Evolutionary conservation across 2,888 invertebrate species (phyloP).

Genomic region (Drosophila borealis): DNA sequence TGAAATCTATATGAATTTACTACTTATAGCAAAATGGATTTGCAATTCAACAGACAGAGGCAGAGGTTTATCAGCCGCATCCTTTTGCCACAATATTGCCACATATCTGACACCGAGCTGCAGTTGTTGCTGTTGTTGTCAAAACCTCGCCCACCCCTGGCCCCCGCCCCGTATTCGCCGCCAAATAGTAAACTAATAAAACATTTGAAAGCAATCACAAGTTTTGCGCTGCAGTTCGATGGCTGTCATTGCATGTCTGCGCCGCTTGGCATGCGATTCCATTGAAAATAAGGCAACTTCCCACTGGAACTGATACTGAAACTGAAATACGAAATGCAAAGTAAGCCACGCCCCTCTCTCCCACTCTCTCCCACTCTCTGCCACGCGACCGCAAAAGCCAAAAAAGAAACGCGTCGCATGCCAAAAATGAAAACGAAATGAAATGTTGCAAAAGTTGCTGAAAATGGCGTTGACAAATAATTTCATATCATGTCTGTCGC

Average conservation of each 20-base stretch:
- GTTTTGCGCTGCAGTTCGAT: conserved; percentile 63
- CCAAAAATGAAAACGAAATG: conserved; percentile 74
- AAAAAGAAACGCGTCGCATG: conserved; percentile 37
- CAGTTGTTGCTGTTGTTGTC: conserved; percentile 15
- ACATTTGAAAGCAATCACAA: conserved; percentile 76
- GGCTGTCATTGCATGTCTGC: conserved; percentile 72
- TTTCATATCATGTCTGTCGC: conserved; percentile 74
- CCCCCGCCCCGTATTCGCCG: not conserved
- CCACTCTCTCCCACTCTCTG: not conserved
- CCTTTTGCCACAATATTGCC: conserved; percentile 30
- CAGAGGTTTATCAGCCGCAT: conserved; percentile 15
- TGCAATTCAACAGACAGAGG: not conserved
- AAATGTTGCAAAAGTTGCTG: conserved; percentile 77
- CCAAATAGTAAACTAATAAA: conserved; percentile 64
- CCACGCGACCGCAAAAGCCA: conserved; percentile 20
- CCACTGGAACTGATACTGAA: conserved; percentile 44
- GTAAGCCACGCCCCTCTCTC: not conserved
- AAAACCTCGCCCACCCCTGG: not conserved
- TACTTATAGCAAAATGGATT: not conserved
- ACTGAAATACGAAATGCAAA: conserved; percentile 55
- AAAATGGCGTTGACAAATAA: conserved; percentile 79
- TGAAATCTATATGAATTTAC: conserved; percentile 8
- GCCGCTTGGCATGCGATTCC: conserved; percentile 53
- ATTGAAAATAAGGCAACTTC: conserved; percentile 16
- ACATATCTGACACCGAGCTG: conserved; percentile 28